Base-by-base conservation (phyloP, 2,888 invertebrate genomes). In the Ptycholaimellus sp. region DNA sequence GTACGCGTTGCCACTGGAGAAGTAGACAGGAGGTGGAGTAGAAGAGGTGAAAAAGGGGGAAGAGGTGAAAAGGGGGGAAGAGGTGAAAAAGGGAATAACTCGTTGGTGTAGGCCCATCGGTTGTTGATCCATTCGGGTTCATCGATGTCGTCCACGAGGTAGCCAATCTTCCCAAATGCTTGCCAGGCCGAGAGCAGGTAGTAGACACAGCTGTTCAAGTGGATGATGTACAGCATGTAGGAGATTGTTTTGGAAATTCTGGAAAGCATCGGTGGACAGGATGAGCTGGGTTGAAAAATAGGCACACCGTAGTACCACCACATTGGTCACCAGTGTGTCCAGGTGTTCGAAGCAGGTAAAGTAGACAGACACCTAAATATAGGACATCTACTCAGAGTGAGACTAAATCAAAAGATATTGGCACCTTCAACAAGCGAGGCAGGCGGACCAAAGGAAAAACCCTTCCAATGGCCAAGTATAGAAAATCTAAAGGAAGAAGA, bases 191-290 rank as follows among this genome's bases (percentile, higher is more conserved):
- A 83, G 57, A 85, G 73, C 0, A 74, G 74, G 55, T 82, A 90
- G 58, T 85, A 90, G 0, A 80, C 75, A 53, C 87, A 85, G 0
- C 83, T 80, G 50, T 85, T 85, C 38, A 83, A 62, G 56, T 90
- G 87, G 35, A 90, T 85, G 57, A 90, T 66, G 58, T 79, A 85
- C 55, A 90, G 71, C 71, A 87, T 85, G 65, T 90, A 83, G 50
- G 77, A 72, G 32, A 85, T 63, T 0, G 83, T 83, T 50, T 79
- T 73, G 9, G 76, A 72, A 35, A 87, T 74, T 39, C 85, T 64
- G 38, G 38, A 50, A 41, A 33, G n/a, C n/a, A n/a, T n/a, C n/a
- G n/a, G 32, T 32, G 21, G 38, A 18, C 18, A 21, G 30, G 32
- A 35, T 31, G n/a, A n/a, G n/a, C n/a, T n/a, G n/a, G n/a, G n/a